Evolutionary conservation across 1,140 invertebrate genomes (phyloP), one percentile per base, ranked within the genome.

Genomic region (Pseudobourletiella spinata): DNA sequence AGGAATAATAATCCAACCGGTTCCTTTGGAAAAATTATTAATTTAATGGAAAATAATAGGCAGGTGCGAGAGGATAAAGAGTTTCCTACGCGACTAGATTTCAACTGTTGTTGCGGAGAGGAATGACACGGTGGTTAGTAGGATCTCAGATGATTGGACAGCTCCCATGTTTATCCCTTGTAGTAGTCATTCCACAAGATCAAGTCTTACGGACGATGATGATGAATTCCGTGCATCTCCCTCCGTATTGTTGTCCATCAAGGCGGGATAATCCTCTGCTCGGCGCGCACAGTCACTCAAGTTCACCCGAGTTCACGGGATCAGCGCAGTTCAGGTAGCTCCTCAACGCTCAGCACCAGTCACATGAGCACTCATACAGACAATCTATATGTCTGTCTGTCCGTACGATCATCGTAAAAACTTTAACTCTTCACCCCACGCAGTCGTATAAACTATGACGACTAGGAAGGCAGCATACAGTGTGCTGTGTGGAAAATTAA

Each of bases 221-320:
- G 32, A 39, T 11, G n/a, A 39, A 39, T 8, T 39, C 8, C 32
- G n/a, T 39, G 8, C 32, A 39, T 39, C 32, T 39, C n/a, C n/a
- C n/a, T n/a, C 8, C 32, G n/a, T 39, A 39, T 48, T 48, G 18
- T 15, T 11, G 11, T 11, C 20, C 22, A 18, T 48, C 44, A 48
- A 48, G 14, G 22, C 14, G 8, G 20, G 6, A 48, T 18, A 48
- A 18, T 48, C 44, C 44, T 11, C 14, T 11, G 6, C 4, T 11
- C 20, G 6, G 22, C 8, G 44, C 22, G 44, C 6, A 46, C 6
- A 51, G 14, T 3, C 8, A 51, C n/a, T 24, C 3, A 51, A 60
- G 58, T 60, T 60, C 58, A 60, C 50, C 52, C 43, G 58, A 60
- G 58, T 60, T 60, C 58, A 60, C 52, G 29, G 52, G 46, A 52